Evolutionary conservation across 2,797 vertebrate species (phyloP), one percentile per base, ranked within the genome.

Genomic region (Nyctibius grandis): DNA sequence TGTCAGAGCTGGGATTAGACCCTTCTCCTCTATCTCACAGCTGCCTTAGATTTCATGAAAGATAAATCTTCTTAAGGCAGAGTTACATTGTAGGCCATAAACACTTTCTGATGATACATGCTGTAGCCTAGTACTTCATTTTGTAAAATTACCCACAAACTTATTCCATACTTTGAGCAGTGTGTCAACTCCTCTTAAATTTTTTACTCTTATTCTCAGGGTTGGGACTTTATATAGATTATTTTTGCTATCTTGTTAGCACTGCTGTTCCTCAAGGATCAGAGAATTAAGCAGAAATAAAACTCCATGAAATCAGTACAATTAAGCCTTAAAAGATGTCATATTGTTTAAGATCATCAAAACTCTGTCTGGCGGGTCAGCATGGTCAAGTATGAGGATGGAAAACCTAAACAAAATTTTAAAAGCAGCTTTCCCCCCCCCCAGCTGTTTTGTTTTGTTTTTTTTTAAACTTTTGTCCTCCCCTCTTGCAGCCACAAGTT

Each of bases 11-110:
- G 61, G 91, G 86, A 92, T 95, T 96, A 95, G 93, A 91, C 48
- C 94, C 95, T 95, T 96, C 95, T 97, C 86, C 72, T 90, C 86
- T 96, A 26, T 92, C 90, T 93, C 84, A 91, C 93, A 91, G 86
- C 90, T 95, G 81, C 91, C 84, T 96, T 92, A 81, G 53, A 75
- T 96, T 95, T 96, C 91, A 92, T 34, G 72, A 85, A 86, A 87
- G 75, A 93, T 89, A 94, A 94, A 94, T 95, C 89, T 93, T 88
- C 92, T 51, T 70, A 78, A 82, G 76, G 69, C 81, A 94, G 74
- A 95, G 70, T 85, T 85, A 72, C 85, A 65, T 95, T 93, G 93
- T 94, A 85, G 64, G 80, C 82, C 54, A 76, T 94, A 93, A 95
- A 93, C 88, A 96, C 91, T 44, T 95, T 90, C 60, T 75, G 92